Base-by-base conservation (phyloP, 53 echinoderm and acorn worm genomes). In the Crossaster papposus region DNA sequence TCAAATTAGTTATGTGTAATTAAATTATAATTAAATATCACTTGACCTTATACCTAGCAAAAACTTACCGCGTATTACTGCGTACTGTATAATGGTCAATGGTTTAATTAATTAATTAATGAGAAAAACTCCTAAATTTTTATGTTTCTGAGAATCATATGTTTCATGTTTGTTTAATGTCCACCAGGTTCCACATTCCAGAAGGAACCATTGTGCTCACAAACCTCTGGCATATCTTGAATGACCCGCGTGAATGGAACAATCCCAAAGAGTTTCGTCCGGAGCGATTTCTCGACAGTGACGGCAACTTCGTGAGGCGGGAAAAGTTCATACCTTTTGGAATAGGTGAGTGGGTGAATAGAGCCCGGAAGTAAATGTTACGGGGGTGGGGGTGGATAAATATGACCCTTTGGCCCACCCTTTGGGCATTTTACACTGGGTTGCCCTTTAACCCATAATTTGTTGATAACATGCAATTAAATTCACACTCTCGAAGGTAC, bases 241-340 rank as follows among this genome's bases (percentile, higher is more conserved):
- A 64, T 17, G 64, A 81, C 36, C 63, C 81, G 3, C 12, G 28
- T 58, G 64, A 34, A 30, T 81, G 81, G 81, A 81, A 32, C 34
- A 29, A 81, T 28, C 81, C 81, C 17, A 14, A 81, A 23, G 14
- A 31, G 14, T 81, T 81, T 30, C 63, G 36, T 15, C 81, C 81
- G 64, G 81, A 63, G 64, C 62, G 81, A 63, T 81, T 81, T 23
- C 55, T 81, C 14, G 81, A 63, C 55, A 31, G 37, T 2, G 52
- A 81, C 13, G 81, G 81, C 32, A 58, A 81, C 17, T 18, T 63
- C 4, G 14, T 54, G 9, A 13, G 64, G 23, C 81, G 31, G 34
- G 20, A 63, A 12, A 36, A 81, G 64, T 58, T 81, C 30, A 63
- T 81, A 63, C 81, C 81, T 13, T 81, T 81, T 63, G 81, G 81